Percentiles rank a stretch among this genome's conserved stretches.
Evolutionary conservation across 2,888 invertebrate species (phyloP).

Genomic region (Tipula helvola): DNA sequence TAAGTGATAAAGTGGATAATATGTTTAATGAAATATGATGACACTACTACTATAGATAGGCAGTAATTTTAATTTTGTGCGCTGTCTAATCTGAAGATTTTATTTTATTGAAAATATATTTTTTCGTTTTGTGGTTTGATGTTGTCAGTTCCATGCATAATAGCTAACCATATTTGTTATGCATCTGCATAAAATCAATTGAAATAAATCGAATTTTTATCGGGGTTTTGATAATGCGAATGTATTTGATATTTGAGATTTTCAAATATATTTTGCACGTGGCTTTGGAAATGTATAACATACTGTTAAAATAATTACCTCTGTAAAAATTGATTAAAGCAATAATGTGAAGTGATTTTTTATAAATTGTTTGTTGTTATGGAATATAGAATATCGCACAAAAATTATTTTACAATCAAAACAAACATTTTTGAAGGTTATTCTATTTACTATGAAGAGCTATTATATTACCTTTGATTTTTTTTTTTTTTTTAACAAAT

Average conservation of each 20-base stretch:
- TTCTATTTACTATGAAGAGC: too few species aligned
- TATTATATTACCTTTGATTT: too few species aligned
- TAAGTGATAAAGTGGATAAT: not conserved
- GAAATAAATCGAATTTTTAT: not conserved
- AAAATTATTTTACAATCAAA: too few species aligned
- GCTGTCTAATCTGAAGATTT: not conserved
- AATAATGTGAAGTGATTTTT: not conserved
- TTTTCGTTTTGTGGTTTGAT: not conserved
- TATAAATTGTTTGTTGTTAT: not conserved
- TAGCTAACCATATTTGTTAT: not conserved
- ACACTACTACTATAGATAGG: not conserved
- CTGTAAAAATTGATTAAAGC: not conserved
- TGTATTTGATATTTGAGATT: not conserved
- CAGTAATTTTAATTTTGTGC: not conserved
- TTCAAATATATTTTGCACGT: not conserved
- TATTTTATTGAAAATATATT: not conserved
- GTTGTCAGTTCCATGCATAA: not conserved
- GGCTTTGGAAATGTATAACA: not conserved
- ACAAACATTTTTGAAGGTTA: too few species aligned
- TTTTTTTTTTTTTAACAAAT: too few species aligned
- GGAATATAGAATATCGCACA: not conserved
- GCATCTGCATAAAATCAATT: not conserved
- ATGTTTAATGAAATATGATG: not conserved
- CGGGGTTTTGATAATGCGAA: not conserved
- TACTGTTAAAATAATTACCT: not conserved